Percentiles rank a stretch among this genome's conserved stretches.
These are phyloP conservation scores for Cremastobaeus sp. DNA, from an alignment of 2,888 invertebrate species.

Conservation along the genomic window DNA sequence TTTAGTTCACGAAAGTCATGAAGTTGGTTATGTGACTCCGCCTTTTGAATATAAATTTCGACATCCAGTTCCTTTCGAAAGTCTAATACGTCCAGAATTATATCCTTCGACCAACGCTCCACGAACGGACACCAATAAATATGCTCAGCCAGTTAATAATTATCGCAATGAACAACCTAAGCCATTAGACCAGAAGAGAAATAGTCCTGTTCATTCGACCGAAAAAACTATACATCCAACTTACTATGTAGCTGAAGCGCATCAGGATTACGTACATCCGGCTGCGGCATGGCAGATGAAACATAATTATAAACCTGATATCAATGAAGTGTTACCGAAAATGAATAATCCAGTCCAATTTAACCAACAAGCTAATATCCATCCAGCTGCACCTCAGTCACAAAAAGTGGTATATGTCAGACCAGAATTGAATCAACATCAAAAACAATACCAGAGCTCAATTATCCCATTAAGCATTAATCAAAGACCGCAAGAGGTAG, in stretches of 20 bases:
- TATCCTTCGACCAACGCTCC: slow-evolving; percentile 63
- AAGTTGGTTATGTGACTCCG: slow-evolving; percentile 73
- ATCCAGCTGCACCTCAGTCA: slow-evolving; percentile 59
- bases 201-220: slow-evolving; percentile 30
- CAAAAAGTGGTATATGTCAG: slow-evolving; percentile 68
- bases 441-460: slow-evolving; percentile 65
- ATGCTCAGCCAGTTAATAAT: slow-evolving; percentile 45
- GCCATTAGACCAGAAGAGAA: slow-evolving; percentile 46
- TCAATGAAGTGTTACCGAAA: slow-evolving; percentile 73
- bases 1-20: slow-evolving; percentile 74
- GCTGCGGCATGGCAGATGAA: slow-evolving; percentile 53
- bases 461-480: slow-evolving; percentile 67
- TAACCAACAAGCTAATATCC: slow-evolving; percentile 63
- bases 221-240: slow-evolving; percentile 57
- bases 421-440: slow-evolving; percentile 66
- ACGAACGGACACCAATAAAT: slow-evolving; percentile 62
- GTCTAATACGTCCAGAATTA: slow-evolving; percentile 65
- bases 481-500: slow-evolving; percentile 63
- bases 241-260: slow-evolving; percentile 57
- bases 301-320: slow-evolving; percentile 48
- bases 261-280: slow-evolving; percentile 51
- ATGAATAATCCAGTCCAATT: slow-evolving; percentile 71
- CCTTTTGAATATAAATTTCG: slow-evolving; percentile 69
- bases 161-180: slow-evolving; percentile 45
- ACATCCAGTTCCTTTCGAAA: slow-evolving; percentile 71